Evolutionary conservation across 1,140 invertebrate species (phyloP), one percentile per base, ranked within the genome.

Genomic region (Formica selysi): DNA sequence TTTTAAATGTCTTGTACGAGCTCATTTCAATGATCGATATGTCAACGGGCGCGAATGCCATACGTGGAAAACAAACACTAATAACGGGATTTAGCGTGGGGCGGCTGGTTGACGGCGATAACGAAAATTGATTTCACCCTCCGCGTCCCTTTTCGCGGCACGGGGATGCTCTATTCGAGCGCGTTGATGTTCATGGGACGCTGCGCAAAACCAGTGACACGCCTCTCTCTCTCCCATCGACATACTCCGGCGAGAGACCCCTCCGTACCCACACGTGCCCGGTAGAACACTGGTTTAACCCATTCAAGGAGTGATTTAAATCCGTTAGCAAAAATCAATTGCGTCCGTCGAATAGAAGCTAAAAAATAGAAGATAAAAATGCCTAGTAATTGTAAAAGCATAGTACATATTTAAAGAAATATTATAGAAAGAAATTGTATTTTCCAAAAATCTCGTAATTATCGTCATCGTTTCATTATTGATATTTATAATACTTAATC

Each of bases 91-190:
- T 51, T 93, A 93, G 92, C 92, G 90, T 87, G 87, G 81, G 87
- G 88, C 87, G 93, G 87, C 93, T 94, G 93, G 87, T 92, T 87
- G 87, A 89, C 90, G 88, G 87, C 88, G 93, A 94, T 94, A 94
- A 94, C 92, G 92, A 90, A 94, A 94, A 94, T 94, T 94, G 93
- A 94, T 94, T 94, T 92, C 90, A 91, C 90, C 92, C 92, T 87
- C 85, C 78, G 80, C 86, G 38, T 62, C 54, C 61, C 48, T 74
- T 59, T 54, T 68, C 44, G 44, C 57, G 57, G 76, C 59, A 89
- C 83, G 88, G 86, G 87, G 79, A 87, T 85, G 79, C 79, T 71
- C 86, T 44, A 86, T 87, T 87, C 74, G 80, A 87, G 88, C 87
- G 88, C 87, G 79, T 91, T 92, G 88, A 93, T 87, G 92, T 93